These are phyloP conservation scores for Uria aalge DNA, from an alignment of 2,113 vertebrate species.

Conservation along the genomic window DNA sequence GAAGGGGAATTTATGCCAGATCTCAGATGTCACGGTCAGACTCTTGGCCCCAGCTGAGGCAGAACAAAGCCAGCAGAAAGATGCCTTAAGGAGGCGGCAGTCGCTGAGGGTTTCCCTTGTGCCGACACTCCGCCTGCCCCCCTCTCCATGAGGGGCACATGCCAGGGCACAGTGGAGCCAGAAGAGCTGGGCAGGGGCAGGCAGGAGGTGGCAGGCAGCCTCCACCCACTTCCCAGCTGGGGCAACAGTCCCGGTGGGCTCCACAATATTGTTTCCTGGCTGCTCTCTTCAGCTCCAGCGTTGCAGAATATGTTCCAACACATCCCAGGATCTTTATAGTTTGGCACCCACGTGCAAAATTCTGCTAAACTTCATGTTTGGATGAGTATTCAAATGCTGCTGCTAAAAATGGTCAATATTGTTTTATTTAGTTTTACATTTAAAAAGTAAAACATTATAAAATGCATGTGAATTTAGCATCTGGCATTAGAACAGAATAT, in stretches of 20 bases:
- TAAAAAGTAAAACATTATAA: neutral
- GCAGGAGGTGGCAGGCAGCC: neutral
- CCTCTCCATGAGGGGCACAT: fast-evolving
- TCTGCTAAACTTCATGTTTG: neutral
- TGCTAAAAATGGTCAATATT: neutral
- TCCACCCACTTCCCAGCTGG: neutral
- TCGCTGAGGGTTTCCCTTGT: neutral
- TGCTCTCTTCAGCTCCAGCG: neutral
- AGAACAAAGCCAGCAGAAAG: neutral
- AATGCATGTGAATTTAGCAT: neutral
- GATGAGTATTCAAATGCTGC: neutral
- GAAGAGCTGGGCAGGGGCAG: neutral
- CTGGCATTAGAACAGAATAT: neutral
- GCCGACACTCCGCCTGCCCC: neutral
- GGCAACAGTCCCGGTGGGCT: neutral
- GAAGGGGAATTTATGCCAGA: neutral
- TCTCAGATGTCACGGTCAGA: neutral
- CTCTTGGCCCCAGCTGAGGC: neutral
- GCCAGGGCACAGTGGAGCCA: neutral
- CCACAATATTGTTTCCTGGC: neutral
- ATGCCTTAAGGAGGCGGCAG: neutral
- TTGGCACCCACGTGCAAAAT: neutral
- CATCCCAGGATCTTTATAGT: fast-evolving
- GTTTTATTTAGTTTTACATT: neutral
- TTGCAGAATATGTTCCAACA: neutral